Evolutionary conservation across 2,113 vertebrate genomes (phyloP), one percentile per base, ranked within the genome.

Genomic region (Cinclus cinclus): DNA sequence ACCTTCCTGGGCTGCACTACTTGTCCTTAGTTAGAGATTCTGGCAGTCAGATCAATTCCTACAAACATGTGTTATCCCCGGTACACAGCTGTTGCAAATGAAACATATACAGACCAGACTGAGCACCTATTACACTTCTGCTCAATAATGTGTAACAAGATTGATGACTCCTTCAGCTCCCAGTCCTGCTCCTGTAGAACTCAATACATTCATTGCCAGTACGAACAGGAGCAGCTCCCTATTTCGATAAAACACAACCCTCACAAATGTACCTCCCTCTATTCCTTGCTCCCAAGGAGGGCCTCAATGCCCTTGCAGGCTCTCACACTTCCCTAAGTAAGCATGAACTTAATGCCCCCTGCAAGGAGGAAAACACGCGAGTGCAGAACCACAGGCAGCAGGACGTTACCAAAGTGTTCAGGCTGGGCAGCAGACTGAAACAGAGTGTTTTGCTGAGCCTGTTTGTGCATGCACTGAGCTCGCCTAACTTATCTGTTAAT

Each of bases 401-500:
- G 44, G 83, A 28, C 0, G 0, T 13, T 75, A 49, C 76, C 37
- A 5, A 3, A 37, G 33, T 12, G 47, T 49, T 86, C 56, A 24
- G 53, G 55, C 60, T 53, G 85, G 46, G 59, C 63, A 63, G 71
- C 69, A 90, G 60, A 15, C 60, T 60, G 80, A 80, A 78, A 68
- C 67, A 79, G 37, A 1, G 3, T 23, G 46, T 50, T 83, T 60
- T 63, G 41, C 78, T 37, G 35, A 50, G 55, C 64, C 73, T 87
- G 80, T 47, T 95, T 90, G 80, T 81, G 92, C 73, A 49, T 22
- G 55, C 79, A n/a, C 58, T 12, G 41, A 75, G 71, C 77, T 86
- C 15, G 30, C 82, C 59, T 33, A 88, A 73, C 79, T 95, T 97
- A 87, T 78, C 93, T 89, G 77, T 93, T 96, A 97, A 97, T 97